Evolutionary conservation across 2,113 vertebrate species (phyloP), one percentile per base, ranked within the genome.

Genomic region (Brevimyrus niger): DNA sequence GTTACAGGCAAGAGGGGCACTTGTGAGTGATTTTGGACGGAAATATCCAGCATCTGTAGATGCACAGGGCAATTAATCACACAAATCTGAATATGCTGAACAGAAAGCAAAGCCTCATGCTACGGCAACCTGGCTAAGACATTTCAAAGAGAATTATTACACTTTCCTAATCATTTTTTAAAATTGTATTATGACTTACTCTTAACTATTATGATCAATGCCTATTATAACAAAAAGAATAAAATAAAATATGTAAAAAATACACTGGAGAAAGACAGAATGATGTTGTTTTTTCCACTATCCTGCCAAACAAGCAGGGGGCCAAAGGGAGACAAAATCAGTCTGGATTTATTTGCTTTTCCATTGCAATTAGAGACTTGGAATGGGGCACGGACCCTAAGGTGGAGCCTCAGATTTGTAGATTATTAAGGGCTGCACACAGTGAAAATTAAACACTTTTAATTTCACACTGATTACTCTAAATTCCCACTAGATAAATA

Each of bases 1-100:
- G 38, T 83, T 89, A 82, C 50, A 47, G 73, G 35, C 82, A 15
- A 85, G 82, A 86, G 82, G 84, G 89, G 51, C 61, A 84, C 38
- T 84, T 42, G 51, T 46, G 23, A 58, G 48, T 44, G 51, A 87
- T 90, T 90, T 76, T 80, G 9, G 19, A 86, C 35, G 48, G 46
- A 86, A 51, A 69, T 46, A 35, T 53, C 58, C n/a, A 85, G 46
- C 83, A 58, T 65, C 44, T 65, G 84, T 86, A n/a, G 83, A 89
- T 58, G 31, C 65, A 17, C 46, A 69, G 5, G 87, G 65, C 50
- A 47, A 50, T 82, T 82, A 89, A 89, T 89, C 88, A 89, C 50
- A 55, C 48, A 82, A 89, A 89, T 35, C 27, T 89, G 48, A 89
- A 83, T 89, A 82, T 42, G 48, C 10, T 83, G 17, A 89, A 89